These are phyloP conservation scores for Globodera ellingtonae DNA, from an alignment of 1,140 invertebrate genomes.

Conservation along the genomic window DNA sequence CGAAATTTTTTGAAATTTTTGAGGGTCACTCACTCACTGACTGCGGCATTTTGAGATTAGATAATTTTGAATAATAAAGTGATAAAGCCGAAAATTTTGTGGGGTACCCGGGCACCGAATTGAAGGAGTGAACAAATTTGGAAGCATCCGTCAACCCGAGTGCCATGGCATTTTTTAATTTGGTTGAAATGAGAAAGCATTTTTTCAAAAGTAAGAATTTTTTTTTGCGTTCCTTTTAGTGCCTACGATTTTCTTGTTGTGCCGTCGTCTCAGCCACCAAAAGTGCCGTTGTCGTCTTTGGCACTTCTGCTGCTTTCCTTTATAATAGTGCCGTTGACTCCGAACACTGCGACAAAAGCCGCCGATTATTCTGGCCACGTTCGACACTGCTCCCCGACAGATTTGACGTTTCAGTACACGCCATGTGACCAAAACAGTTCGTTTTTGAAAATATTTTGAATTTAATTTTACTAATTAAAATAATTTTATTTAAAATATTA, in stretches of 20 bases:
- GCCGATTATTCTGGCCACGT: background rate
- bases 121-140: too few relatives aligned
- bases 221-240: background rate
- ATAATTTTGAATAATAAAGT: too few relatives aligned
- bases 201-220: too few relatives aligned
- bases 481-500: too few relatives aligned
- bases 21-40: too few relatives aligned
- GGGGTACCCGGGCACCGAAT: too few relatives aligned
- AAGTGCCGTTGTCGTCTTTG: background rate
- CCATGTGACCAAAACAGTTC: constrained; percentile 50
- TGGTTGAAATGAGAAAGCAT: too few relatives aligned
- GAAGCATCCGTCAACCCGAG: too few relatives aligned
- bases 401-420: constrained; percentile 59
- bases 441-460: background rate
- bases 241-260: background rate
- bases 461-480: background rate
- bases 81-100: too few relatives aligned
- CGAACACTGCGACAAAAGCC: background rate
- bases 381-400: constrained; percentile 29
- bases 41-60: too few relatives aligned
- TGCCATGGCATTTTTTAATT: too few relatives aligned
- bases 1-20: too few relatives aligned
- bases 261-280: constrained; percentile 4
- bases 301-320: background rate
- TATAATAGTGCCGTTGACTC: background rate